Percentiles rank a stretch among this genome's conserved stretches.
phyloP scores from a whole-genome alignment of 1,140 invertebrate species.

The Pissodes strobi region DNA sequence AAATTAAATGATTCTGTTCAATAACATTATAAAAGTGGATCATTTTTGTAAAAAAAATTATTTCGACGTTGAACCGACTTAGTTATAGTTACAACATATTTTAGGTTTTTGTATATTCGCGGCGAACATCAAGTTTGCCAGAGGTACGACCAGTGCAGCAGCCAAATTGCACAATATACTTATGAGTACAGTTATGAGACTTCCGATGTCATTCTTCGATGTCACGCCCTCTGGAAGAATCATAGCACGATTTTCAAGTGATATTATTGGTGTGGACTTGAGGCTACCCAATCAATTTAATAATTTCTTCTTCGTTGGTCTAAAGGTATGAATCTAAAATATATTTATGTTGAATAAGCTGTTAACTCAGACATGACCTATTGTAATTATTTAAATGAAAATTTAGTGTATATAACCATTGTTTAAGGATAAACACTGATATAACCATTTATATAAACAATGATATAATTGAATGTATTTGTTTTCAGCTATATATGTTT shows the following conservation, averaged over 20 bases:
- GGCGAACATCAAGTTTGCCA: constrained; percentile 28
- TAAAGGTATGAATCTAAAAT: too few relatives aligned
- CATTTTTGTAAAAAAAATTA: too few relatives aligned
- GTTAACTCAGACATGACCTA: too few relatives aligned
- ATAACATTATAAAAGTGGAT: too few relatives aligned
- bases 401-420: too few relatives aligned
- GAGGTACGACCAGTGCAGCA: constrained; percentile 61
- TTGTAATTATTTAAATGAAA: too few relatives aligned
- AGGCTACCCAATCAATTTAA: constrained; percentile 23
- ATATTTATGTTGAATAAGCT: too few relatives aligned
- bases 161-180: constrained; percentile 64
- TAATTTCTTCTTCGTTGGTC: neutral
- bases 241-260: constrained; percentile 65
- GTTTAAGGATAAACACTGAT: too few relatives aligned
- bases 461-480: too few relatives aligned
- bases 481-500: too few relatives aligned
- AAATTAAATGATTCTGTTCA: too few relatives aligned
- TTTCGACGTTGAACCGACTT: too few relatives aligned
- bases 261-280: constrained; percentile 34
- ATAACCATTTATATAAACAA: neutral
- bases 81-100: constrained; percentile 3
- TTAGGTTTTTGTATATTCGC: constrained; percentile 31
- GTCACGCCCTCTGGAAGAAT: constrained; percentile 71
- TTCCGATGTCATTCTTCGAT: constrained; percentile 75
- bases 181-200: constrained; percentile 63